These are phyloP conservation scores for Semicossyphus pulcher DNA, from an alignment of 2,113 vertebrate species.

Conservation along the genomic window DNA sequence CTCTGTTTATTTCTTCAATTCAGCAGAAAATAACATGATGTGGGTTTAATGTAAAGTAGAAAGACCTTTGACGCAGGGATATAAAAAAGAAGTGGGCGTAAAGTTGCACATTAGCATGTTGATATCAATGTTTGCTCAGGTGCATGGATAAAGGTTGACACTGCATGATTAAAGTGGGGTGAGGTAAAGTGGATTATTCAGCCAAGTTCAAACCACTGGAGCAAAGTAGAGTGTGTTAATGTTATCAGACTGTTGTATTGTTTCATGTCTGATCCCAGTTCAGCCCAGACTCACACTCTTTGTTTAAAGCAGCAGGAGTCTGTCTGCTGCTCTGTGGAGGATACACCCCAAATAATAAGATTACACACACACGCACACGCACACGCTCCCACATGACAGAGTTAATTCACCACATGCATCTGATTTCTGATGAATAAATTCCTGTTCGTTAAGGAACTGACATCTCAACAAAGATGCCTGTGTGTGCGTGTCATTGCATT, in stretches of 20 bases:
- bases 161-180: not conserved
- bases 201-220: not conserved
- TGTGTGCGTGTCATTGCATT: conserved; percentile 46
- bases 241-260: not conserved
- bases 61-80: too few species aligned
- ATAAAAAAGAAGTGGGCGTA: too few species aligned
- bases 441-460: conserved; percentile 49
- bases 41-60: too few species aligned
- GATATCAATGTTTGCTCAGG: not conserved
- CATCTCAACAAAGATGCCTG: conserved; percentile 43
- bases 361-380: conserved; percentile 26
- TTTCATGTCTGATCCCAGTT: conserved; percentile 17
- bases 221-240: not conserved
- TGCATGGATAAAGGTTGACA: not conserved
- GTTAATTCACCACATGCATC: conserved; percentile 41
- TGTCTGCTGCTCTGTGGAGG: conserved; percentile 15
- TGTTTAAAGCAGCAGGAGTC: conserved; percentile 40
- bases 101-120: too few species aligned
- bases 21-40: too few species aligned
- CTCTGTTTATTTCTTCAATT: too few species aligned
- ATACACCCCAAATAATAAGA: conserved; percentile 38
- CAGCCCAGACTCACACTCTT: not conserved
- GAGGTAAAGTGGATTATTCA: not conserved
- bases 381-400: not conserved
- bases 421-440: conserved; percentile 61